Base-by-base conservation (phyloP, 1,140 invertebrate species). In the Listronotus bonariensis region DNA sequence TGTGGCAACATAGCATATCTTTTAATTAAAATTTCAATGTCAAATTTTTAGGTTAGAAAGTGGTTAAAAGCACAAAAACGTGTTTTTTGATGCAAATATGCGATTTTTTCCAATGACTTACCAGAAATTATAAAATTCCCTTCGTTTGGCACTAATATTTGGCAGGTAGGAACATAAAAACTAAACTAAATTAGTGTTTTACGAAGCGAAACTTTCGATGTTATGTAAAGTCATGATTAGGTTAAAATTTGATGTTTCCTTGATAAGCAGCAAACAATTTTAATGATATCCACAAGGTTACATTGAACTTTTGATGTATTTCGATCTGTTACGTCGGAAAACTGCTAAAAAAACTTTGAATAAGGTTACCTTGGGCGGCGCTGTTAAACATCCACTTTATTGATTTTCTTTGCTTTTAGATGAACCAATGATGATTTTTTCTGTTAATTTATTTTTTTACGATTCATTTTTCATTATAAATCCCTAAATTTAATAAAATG, bases 31-130 rank as follows among this genome's bases (percentile, higher is more conserved):
- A n/a, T 2, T 20, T 49, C 46, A 56, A 56, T 34, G 53, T 56
- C 53, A 56, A 20, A 53, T 17, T 60, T 60, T 46, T 18, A 57
- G 55, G 55, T 57, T 57, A 57, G 41, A 42, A 32, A 38, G 17
- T 51, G 18, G 57, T 60, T 48, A 62, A 18, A 49, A 36, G 15
- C 36, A 36, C 43, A 48, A 64, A 64, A 64, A 55, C 61, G 61
- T 64, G 61, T 64, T 64, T 56, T 64, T 59, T 43, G 14, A 14
- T 43, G 15, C n/a, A 51, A 55, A 55, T 64, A 40, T 40, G 52
- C 45, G 32, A 46, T 15, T 56, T 56, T 32, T 11, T 26, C 56
- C 14, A 11, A 48, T 46, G 31, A 63, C 54, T 58, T 59, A 65
- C 63, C 54, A 3, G 11, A 63, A 41, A 20, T 40, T 38, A 14